Base-by-base conservation (phyloP, 2,113 vertebrate genomes). In the Zeus faber region DNA sequence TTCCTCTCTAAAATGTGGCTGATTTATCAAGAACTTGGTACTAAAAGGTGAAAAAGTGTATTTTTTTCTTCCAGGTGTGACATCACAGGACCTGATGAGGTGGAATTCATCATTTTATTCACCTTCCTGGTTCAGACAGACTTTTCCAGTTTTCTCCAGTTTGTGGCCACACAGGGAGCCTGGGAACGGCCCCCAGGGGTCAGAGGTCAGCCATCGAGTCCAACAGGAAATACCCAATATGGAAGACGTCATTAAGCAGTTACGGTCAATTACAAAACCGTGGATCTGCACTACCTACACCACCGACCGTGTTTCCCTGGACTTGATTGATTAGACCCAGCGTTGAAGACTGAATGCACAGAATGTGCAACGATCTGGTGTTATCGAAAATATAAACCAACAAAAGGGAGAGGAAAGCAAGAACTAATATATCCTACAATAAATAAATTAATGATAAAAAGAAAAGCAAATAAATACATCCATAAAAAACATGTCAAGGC, bases 151-250 rank as follows among this genome's bases (percentile, higher is more conserved):
- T 7, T 11, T 35, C 7, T 35, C 3, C 14, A 35, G 9, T 29
- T 8, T 29, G 27, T 29, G 27, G 9, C n/a, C n/a, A 9, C 9
- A 5, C 4, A 57, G 5, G 51, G 67, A 72, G 76, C 65, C 51
- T 82, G 79, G 67, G 72, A 78, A 72, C 40, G n/a, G 58, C 67
- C 48, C 46, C 23, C 14, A 1, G 20, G 1, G 72, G 72, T 74
- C 59, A 74, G 23, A 74, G 74, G 67, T 81, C 72, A 54, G n/a
- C 2, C 1, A 67, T 58, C 49, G 73, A 76, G 72, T 27, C 50
- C 52, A 77, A 76, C 76, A 85, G 80, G 80, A 83, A 81, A 68
- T 54, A 55, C 50, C 58, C 76, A 80, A 80, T 78, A 76, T 3
- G 58, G 29, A 57, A 11, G 68, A 70, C 69, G 21, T 72, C 62